Conservation (phyloP, 2,797 vertebrate genomes). For the Scarus forsteni region DNA sequence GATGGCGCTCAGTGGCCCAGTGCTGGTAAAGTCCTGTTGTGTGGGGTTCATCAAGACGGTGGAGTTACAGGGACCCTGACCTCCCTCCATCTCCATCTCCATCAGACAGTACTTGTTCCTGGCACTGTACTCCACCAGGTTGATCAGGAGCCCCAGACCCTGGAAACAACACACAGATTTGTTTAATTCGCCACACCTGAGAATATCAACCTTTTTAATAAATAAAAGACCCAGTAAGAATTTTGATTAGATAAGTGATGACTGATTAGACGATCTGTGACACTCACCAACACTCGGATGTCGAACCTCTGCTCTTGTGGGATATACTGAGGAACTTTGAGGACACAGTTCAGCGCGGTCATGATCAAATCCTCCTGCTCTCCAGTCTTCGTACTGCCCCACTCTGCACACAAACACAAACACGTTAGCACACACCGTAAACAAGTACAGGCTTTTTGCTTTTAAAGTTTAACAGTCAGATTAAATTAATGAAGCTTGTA, state of each 20-base stretch:
- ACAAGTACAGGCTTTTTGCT: background rate
- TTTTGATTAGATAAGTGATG: too few species aligned
- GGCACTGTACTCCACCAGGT: slow-evolving; percentile 97
- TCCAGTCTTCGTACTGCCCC: slow-evolving; percentile 98
- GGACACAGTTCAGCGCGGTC: slow-evolving; percentile 95
- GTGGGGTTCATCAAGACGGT: slow-evolving; percentile 82
- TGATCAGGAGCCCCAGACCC: slow-evolving; percentile 96
- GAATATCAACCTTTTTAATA: too few species aligned
- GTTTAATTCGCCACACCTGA: too few species aligned
- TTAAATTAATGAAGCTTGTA: background rate
- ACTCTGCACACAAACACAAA: slow-evolving; percentile 82
- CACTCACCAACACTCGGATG: slow-evolving; percentile 95
- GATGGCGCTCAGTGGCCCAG: slow-evolving; percentile 89
- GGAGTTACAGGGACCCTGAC: slow-evolving; percentile 86
- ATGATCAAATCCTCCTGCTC: slow-evolving; percentile 93
- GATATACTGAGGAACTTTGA: slow-evolving; percentile 95
- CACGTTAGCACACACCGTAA: background rate
- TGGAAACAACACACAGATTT: slow-evolving; percentile 49
- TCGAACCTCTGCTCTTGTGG: slow-evolving; percentile 98
- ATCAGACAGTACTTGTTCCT: slow-evolving; percentile 94
- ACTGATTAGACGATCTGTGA: too few species aligned
- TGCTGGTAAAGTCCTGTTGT: slow-evolving; percentile 67
- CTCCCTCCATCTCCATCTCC: slow-evolving; percentile 93
- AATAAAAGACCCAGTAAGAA: too few species aligned
- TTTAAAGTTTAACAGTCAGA: background rate